Conservation (phyloP, 2,797 vertebrate genomes). For the Anguilla megastoma region DNA sequence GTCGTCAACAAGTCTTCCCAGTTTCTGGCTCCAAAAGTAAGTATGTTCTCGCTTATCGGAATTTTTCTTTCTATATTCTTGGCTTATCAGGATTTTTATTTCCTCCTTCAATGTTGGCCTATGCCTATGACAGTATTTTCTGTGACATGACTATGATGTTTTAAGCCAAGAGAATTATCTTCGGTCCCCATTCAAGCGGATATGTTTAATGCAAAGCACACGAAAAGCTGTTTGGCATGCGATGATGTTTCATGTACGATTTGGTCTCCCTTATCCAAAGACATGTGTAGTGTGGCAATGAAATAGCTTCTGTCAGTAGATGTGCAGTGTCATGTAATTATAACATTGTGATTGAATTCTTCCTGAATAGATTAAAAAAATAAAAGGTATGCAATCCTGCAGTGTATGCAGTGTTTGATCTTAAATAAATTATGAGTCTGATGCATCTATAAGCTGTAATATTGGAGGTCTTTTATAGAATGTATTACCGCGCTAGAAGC, state of each 20-base stretch:
- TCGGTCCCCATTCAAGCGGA: not conserved
- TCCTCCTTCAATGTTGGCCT: not conserved
- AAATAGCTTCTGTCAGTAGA: not conserved
- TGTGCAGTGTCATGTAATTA: not conserved
- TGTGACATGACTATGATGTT: not conserved
- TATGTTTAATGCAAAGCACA: not conserved
- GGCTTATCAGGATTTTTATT: not conserved
- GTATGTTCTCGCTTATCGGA: conserved; percentile 42
- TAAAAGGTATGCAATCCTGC: not conserved
- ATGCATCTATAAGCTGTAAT: conserved; percentile 11
- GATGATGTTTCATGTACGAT: not conserved
- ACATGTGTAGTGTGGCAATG: not conserved
- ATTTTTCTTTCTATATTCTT: not conserved
- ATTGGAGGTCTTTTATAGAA: not conserved
- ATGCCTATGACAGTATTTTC: not conserved
- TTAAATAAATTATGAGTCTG: not conserved
- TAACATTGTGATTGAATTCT: not conserved
- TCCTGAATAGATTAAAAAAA: not conserved
- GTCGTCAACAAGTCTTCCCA: conserved; percentile 95
- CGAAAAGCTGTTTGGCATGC: not conserved
- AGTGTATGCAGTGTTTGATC: not conserved
- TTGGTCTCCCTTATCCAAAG: not conserved
- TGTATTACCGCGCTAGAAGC: conserved; percentile 17
- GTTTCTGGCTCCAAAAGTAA: conserved; percentile 89
- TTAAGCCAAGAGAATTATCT: not conserved